phyloP scores from a whole-genome alignment of 2,113 vertebrate genomes.

The Poeciliopsis prolifica region DNA sequence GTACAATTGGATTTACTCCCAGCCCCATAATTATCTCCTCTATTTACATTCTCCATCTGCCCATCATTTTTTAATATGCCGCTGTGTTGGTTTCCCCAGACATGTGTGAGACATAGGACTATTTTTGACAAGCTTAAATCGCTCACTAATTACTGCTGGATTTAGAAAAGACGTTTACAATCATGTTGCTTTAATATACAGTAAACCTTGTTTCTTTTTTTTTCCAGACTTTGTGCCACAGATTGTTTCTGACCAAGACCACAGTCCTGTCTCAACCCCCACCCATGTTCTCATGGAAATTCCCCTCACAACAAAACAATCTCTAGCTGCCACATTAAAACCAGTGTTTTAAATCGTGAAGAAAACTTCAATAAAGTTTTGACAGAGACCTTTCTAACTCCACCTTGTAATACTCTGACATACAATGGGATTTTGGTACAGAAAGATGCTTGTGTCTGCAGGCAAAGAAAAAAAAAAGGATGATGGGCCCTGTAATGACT shows the following conservation, averaged over 20 bases:
- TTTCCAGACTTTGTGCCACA: constrained; percentile 20
- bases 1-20: constrained; percentile 65
- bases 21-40: constrained; percentile 64
- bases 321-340: constrained; percentile 59
- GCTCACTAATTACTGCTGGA: constrained; percentile 15
- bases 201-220: constrained; percentile 10
- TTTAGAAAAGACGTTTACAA: constrained; percentile 18
- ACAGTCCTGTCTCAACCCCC: constrained; percentile 44
- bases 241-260: constrained; percentile 55
- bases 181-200: constrained; percentile 37
- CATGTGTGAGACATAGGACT: constrained; percentile 29
- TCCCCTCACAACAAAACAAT: constrained; percentile 56
- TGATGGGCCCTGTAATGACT: constrained; percentile 15
- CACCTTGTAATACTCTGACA: constrained; percentile 19
- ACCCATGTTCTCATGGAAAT: constrained; percentile 64
- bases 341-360: constrained; percentile 28
- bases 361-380: constrained; percentile 46
- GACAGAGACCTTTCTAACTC: constrained; percentile 25
- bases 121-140: constrained; percentile 30
- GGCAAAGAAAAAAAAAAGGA: constrained; percentile 11
- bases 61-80: constrained; percentile 45
- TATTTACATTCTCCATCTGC: constrained; percentile 60
- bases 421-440: not conserved
- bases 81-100: constrained; percentile 49
- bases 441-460: constrained; percentile 15